Base-by-base conservation (phyloP, 1,140 invertebrate species). In the Hylaeus anthracinus region DNA sequence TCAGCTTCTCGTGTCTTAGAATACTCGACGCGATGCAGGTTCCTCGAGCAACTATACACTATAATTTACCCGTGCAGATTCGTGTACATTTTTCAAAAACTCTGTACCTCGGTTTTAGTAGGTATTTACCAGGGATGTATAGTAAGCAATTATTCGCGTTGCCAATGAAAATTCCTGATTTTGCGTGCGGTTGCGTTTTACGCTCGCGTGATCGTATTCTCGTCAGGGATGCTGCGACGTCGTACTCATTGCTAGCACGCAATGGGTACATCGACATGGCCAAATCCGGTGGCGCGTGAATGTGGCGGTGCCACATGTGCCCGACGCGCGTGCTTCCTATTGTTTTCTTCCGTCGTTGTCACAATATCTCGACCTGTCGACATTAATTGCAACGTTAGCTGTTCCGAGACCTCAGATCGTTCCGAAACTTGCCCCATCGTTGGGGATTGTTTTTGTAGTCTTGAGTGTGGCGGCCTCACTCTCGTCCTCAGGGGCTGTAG, bases 301-400 rank as follows among this genome's bases (percentile, higher is more conserved):
- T n/a, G 41, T 43, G 12, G 37, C 56, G 4, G 37, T 55, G 4
- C 41, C 70, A 72, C 77, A 45, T 65, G 67, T 55, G 60, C 48
- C 8, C 5, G 56, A 51, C n/a, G 53, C n/a, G 43, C 41, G 37
- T n/a, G 26, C 5, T 37, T 63, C 70, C 14, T 48, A 66, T 41
- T 67, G 45, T 73, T 71, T 60, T 69, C 15, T 1, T 10, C 43
- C 66, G 10, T 71, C 65, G 64, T n/a, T 37, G 9, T 45, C 10
- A 48, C 60, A 74, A 65, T 86, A 79, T 74, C 81, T 75, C 64
- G 58, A 72, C 61, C 71, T 56, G 78, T 64, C 71, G n/a, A 64
- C 66, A 83, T 83, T 86, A 83, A 81, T 86, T 79, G 75, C 61
- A 37, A 73, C 67, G 51, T 80, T 55, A 48, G 67, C 71, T 77